A percentile compares a stretch with the other conserved stretches of the same genome.
Conservation (phyloP, 92 coral and sea anemone genomes). For the Plumapathes pennacea region DNA sequence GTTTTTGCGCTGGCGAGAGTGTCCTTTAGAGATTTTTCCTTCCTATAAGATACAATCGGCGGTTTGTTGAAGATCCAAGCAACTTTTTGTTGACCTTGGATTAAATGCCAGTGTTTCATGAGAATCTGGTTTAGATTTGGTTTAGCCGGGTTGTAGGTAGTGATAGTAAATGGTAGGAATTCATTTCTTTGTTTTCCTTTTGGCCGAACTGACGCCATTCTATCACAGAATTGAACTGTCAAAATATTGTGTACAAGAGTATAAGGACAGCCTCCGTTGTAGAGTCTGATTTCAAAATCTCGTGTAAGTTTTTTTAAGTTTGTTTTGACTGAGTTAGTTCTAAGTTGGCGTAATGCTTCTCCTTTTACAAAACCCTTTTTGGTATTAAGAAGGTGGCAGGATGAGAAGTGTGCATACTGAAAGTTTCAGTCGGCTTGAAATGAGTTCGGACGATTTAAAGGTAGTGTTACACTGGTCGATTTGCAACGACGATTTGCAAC, state of each 20-base stretch:
- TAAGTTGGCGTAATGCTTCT: too few species aligned
- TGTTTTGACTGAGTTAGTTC: too few species aligned
- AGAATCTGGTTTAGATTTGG: constrained; percentile 38
- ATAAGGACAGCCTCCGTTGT: too few species aligned
- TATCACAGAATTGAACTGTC: constrained; percentile 1
- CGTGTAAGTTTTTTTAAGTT: neutral
- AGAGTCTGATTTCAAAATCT: neutral
- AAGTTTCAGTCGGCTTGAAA: too few species aligned
- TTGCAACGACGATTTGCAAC: too few species aligned
- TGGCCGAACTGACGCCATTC: neutral
- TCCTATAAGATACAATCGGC: constrained; percentile 22
- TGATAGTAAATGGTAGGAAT: constrained; percentile 17
- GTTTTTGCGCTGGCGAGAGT: constrained; percentile 7
- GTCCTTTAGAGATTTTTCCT: constrained; percentile 13
- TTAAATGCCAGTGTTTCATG: constrained; percentile 33
- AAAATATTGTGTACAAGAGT: too few species aligned
- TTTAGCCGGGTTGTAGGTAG: constrained; percentile 23
- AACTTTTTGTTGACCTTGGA: neutral
- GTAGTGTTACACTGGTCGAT: too few species aligned
- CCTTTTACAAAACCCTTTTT: too few species aligned
- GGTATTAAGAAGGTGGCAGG: too few species aligned
- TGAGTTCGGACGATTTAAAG: too few species aligned
- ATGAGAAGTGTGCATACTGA: too few species aligned
- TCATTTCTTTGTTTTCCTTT: too few species aligned
- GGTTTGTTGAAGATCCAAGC: neutral